Conservation (phyloP, 2,888 invertebrate genomes). For the Hypolimnas misippus region DNA sequence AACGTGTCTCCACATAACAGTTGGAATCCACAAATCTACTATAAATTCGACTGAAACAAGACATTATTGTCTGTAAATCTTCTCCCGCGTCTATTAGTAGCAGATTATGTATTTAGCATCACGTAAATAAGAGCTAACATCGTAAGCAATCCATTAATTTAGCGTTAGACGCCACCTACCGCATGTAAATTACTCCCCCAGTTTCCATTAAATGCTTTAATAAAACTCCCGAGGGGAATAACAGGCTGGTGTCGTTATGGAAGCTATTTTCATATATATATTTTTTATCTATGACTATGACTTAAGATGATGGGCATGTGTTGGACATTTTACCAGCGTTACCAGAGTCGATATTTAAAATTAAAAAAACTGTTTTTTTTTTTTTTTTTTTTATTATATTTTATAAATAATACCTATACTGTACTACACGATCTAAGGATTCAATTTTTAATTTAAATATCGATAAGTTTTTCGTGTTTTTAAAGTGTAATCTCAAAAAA, state of each 20-base stretch:
- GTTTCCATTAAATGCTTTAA: constrained; percentile 66
- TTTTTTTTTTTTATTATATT: too few relatives aligned
- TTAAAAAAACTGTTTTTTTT: too few relatives aligned
- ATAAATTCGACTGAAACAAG: neutral
- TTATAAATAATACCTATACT: too few relatives aligned
- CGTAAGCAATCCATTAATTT: constrained; percentile 34
- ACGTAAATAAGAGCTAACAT: constrained; percentile 21
- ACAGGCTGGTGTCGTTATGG: neutral
- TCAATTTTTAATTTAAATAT: too few relatives aligned
- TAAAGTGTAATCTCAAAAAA: too few relatives aligned
- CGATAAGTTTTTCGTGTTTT: too few relatives aligned
- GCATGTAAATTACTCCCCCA: constrained; percentile 55
- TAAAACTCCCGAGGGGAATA: constrained; percentile 50
- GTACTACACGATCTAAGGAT: too few relatives aligned
- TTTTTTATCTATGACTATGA: too few relatives aligned
- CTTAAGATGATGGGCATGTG: too few relatives aligned
- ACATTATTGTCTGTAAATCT: neutral
- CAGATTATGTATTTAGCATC: constrained; percentile 28
- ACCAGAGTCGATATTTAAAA: too few relatives aligned
- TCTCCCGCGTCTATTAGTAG: constrained; percentile 20
- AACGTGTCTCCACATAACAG: neutral
- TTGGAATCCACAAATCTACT: neutral
- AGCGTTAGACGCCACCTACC: constrained; percentile 33
- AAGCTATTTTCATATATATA: too few relatives aligned
- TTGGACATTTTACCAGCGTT: too few relatives aligned